Conservation (phyloP, 2,888 invertebrate species). For the Parnassius smintheus region DNA sequence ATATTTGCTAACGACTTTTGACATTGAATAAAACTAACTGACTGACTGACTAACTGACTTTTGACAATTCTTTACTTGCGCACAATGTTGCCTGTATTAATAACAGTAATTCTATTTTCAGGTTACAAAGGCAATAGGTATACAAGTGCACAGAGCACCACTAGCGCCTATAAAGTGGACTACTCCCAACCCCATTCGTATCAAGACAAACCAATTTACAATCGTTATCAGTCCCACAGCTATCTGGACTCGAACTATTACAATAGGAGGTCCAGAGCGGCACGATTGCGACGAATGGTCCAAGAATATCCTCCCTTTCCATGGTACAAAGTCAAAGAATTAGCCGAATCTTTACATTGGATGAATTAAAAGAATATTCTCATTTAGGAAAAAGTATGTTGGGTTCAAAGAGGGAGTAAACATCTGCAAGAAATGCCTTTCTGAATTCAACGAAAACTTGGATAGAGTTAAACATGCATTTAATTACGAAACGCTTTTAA, state of each 20-base stretch:
- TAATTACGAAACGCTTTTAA: constrained; percentile 52
- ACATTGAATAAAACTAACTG: too few species aligned
- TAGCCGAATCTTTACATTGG: constrained; percentile 86
- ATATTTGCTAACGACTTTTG: too few species aligned
- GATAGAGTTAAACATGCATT: constrained; percentile 33
- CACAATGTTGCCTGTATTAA: not conserved
- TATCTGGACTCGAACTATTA: constrained; percentile 64
- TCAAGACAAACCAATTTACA: constrained; percentile 70
- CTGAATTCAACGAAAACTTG: constrained; percentile 66
- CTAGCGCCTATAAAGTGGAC: constrained; percentile 75
- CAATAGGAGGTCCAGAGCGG: constrained; percentile 68
- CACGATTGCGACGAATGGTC: constrained; percentile 62
- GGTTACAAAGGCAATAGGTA: constrained; percentile 70
- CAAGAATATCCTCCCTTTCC: constrained; percentile 85
- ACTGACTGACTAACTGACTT: too few species aligned
- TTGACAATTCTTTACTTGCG: too few species aligned
- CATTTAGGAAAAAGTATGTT: constrained; percentile 61
- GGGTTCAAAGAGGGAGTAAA: constrained; percentile 60
- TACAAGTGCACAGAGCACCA: constrained; percentile 66
- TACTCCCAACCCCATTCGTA: constrained; percentile 72
- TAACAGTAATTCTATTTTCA: constrained; percentile 39
- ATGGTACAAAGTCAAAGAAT: constrained; percentile 88
- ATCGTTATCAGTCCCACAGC: constrained; percentile 66
- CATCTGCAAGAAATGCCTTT: constrained; percentile 48
- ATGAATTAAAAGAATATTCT: constrained; percentile 57